Conservation (phyloP, 2,888 invertebrate genomes). For the Brachyptera risi region DNA sequence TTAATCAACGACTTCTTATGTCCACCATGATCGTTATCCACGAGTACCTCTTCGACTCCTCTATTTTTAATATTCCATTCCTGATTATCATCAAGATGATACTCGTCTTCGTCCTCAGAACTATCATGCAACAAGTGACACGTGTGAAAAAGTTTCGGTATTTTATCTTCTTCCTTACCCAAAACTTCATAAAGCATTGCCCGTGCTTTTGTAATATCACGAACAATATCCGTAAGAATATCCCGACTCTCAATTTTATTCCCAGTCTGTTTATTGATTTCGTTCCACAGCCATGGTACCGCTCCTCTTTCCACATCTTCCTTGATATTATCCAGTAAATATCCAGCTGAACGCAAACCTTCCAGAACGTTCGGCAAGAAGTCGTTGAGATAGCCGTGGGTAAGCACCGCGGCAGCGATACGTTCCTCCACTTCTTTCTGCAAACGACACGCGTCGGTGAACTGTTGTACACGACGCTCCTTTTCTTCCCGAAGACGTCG, state of each 20-base stretch:
- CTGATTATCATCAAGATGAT: too few relatives aligned
- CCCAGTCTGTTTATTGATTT: not conserved
- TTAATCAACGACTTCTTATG: not conserved
- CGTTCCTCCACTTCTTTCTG: slow-evolving; percentile 76
- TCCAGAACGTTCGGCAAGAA: slow-evolving; percentile 80
- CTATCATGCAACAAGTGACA: not conserved
- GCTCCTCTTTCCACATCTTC: slow-evolving; percentile 45
- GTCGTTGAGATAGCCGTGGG: slow-evolving; percentile 83
- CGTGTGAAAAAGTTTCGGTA: not conserved
- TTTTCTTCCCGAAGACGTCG: slow-evolving; percentile 55
- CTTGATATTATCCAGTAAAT: slow-evolving; percentile 58
- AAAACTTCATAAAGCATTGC: not conserved
- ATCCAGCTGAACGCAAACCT: slow-evolving; percentile 52
- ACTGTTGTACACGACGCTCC: slow-evolving; percentile 67
- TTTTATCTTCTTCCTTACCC: not conserved
- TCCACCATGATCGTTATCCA: too few relatives aligned
- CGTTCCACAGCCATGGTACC: slow-evolving; percentile 2
- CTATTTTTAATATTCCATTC: not conserved
- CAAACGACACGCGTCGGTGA: slow-evolving; percentile 57
- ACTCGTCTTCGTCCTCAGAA: not conserved
- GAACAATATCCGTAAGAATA: not conserved
- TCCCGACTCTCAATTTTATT: not conserved
- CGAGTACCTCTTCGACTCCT: too few relatives aligned
- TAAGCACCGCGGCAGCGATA: slow-evolving; percentile 74
- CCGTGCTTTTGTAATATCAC: slow-evolving; percentile 1